phyloP scores from a whole-genome alignment of 2,888 invertebrate genomes.

The Leucania comma region DNA sequence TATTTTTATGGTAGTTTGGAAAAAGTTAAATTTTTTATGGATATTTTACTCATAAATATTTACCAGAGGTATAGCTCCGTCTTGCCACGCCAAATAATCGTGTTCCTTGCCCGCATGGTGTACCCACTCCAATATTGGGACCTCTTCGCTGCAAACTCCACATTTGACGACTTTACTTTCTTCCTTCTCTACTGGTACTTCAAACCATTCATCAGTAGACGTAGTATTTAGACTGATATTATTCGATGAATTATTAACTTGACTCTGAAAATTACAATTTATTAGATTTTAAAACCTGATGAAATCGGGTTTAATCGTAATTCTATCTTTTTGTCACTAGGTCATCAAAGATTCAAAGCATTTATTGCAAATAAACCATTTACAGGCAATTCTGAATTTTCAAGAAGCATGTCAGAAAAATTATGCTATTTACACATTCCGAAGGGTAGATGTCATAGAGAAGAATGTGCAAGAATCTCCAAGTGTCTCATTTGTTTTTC shows the following conservation, averaged over 20 bases:
- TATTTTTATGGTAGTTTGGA: too few species aligned
- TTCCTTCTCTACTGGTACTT: slow-evolving; percentile 26
- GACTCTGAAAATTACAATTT: slow-evolving; percentile 25
- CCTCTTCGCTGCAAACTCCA: slow-evolving; percentile 80
- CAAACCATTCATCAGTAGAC: slow-evolving; percentile 41
- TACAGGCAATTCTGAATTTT: too few species aligned
- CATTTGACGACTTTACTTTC: slow-evolving; percentile 64
- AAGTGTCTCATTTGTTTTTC: not conserved
- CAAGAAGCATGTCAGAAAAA: too few species aligned
- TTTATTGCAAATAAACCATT: too few species aligned
- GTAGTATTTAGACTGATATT: slow-evolving; percentile 35
- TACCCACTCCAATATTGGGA: slow-evolving; percentile 82
- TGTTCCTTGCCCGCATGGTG: slow-evolving; percentile 88
- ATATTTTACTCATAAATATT: not conserved
- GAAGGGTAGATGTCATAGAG: too few species aligned
- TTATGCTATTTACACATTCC: too few species aligned
- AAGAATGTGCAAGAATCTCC: too few species aligned
- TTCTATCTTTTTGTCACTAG: not conserved
- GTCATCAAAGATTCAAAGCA: too few species aligned
- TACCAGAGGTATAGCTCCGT: slow-evolving; percentile 77
- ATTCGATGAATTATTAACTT: slow-evolving; percentile 19
- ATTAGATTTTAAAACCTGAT: not conserved
- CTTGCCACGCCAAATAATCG: slow-evolving; percentile 91
- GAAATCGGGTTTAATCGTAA: not conserved
- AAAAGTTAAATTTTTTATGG: too few species aligned